A percentile compares a stretch with the other conserved stretches of the same genome.
Evolutionary conservation across 2,888 invertebrate genomes (phyloP).

Genomic region (Ctenicera cuprea): DNA sequence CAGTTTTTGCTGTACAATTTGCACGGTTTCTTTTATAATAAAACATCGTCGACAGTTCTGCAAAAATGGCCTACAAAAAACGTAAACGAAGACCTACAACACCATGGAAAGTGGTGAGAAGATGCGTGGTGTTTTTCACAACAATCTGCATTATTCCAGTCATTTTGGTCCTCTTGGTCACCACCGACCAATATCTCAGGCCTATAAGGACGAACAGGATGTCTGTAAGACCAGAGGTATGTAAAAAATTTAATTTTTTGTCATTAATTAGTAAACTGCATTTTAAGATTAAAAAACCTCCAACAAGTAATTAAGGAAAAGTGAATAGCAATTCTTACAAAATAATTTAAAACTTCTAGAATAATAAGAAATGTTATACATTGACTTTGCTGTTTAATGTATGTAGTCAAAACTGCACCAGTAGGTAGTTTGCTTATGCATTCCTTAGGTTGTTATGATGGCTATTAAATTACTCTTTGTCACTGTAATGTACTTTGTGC

Average conservation of each 20-base stretch:
- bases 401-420: background rate
- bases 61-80: constrained; percentile 49
- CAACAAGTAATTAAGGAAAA: too few relatives aligned
- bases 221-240: constrained; percentile 75
- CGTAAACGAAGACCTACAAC: constrained; percentile 68
- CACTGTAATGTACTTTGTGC: constrained; percentile 1
- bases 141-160: constrained; percentile 78
- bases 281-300: too few relatives aligned
- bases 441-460: background rate
- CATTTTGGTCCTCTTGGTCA: constrained; percentile 77
- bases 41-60: background rate
- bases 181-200: constrained; percentile 78
- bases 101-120: constrained; percentile 72
- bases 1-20: constrained; percentile 32
- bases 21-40: constrained; percentile 22
- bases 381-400: background rate
- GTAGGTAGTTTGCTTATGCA: background rate
- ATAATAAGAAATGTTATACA: too few relatives aligned
- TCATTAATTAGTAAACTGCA: background rate
- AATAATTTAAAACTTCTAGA: too few relatives aligned
- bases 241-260: constrained; percentile 61
- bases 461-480: constrained; percentile 7
- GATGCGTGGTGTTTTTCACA: constrained; percentile 78
- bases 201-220: constrained; percentile 74
- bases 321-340: too few relatives aligned